phyloP scores from a whole-genome alignment of 2,113 vertebrate genomes.

The Sceloporus undulatus region DNA sequence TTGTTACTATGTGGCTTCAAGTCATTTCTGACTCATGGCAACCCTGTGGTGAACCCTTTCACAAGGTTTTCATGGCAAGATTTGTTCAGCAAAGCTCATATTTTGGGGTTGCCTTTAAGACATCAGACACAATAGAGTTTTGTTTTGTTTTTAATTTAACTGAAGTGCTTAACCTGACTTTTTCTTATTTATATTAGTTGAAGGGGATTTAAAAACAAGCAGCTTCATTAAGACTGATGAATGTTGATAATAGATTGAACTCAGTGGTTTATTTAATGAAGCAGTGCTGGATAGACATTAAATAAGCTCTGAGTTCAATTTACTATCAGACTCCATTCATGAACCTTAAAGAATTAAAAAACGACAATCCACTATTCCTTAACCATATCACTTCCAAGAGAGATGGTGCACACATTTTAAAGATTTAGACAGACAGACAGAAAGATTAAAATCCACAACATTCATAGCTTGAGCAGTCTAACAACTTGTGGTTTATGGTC shows the following conservation, averaged over 20 bases:
- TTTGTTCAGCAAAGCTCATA: neutral
- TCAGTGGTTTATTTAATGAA: too few relatives aligned
- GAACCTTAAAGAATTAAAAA: too few relatives aligned
- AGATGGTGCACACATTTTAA: neutral
- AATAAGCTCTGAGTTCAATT: too few relatives aligned
- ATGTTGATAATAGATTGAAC: neutral
- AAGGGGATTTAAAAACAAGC: neutral
- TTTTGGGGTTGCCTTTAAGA: neutral
- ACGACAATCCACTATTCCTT: too few relatives aligned
- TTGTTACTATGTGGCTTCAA: too few relatives aligned
- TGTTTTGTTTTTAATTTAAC: too few relatives aligned
- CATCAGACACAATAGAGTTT: neutral
- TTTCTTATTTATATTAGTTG: neutral
- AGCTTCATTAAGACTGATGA: neutral
- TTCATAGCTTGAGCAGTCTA: neutral
- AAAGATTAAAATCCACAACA: neutral
- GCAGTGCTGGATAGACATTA: too few relatives aligned
- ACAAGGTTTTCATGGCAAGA: too few relatives aligned
- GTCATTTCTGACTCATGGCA: too few relatives aligned
- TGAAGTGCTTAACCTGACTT: neutral
- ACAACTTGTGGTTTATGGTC: neutral
- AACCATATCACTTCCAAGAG: neutral
- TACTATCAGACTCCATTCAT: too few relatives aligned
- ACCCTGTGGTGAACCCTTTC: too few relatives aligned
- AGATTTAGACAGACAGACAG: too few relatives aligned